Conservation (phyloP, 2,888 invertebrate genomes). For the Salticus scenicus region DNA sequence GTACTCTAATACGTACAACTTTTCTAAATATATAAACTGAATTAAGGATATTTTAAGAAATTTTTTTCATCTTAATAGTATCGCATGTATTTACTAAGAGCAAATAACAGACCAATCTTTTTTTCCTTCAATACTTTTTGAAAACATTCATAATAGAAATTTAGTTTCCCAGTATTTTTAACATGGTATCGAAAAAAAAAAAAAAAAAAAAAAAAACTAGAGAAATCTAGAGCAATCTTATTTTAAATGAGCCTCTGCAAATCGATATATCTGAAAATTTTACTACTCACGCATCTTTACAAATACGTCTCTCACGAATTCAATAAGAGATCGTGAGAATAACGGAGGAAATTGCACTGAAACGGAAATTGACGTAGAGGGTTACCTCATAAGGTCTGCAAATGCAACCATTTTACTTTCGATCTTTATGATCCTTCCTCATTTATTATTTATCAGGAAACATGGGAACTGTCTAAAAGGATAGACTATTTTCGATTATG, state of each 20-base stretch:
- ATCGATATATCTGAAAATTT: background rate
- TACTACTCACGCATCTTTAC: background rate
- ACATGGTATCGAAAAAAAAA: no score
- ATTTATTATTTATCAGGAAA: background rate
- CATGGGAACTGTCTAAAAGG: background rate
- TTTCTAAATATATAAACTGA: no score
- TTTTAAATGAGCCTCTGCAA: background rate
- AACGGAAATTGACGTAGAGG: background rate
- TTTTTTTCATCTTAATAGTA: no score
- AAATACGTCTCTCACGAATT: background rate
- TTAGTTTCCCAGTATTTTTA: no score
- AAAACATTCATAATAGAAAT: no score
- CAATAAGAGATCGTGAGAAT: background rate
- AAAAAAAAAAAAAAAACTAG: no score
- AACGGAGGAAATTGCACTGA: background rate
- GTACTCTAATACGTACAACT: no score
- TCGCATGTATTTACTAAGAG: no score
- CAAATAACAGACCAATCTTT: no score
- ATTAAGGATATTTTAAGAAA: no score
- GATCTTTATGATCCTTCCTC: background rate
- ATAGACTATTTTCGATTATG: background rate
- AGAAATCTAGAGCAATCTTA: no score
- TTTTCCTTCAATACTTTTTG: no score
- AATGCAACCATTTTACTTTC: background rate
- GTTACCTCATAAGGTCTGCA: background rate